phyloP scores from a whole-genome alignment of 2,888 invertebrate species.

The Agrilus biguttatus region DNA sequence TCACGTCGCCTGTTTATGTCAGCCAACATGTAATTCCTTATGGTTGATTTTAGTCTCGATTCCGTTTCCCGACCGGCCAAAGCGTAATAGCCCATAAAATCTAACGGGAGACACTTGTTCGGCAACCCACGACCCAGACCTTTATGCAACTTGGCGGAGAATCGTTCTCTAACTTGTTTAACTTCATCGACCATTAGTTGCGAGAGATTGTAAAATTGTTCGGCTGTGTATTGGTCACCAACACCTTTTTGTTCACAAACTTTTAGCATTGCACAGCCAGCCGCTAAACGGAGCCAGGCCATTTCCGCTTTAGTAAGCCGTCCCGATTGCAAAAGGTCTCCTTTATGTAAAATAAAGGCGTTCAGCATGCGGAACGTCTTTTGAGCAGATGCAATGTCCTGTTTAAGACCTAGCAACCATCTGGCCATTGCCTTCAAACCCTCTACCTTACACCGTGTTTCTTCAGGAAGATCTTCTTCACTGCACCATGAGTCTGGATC shows the following conservation, averaged over 20 bases:
- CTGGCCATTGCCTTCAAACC: conserved; percentile 93
- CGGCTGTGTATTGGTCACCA: conserved; percentile 85
- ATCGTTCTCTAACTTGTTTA: conserved; percentile 71
- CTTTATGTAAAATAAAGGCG: conserved; percentile 86
- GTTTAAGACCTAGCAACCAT: conserved; percentile 84
- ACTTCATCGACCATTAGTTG: conserved; percentile 79
- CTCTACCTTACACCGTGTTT: conserved; percentile 84
- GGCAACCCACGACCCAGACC: conserved; percentile 69
- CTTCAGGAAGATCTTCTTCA: conserved; percentile 77
- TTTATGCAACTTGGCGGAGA: conserved; percentile 86
- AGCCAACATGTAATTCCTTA: conserved; percentile 71
- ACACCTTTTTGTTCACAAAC: conserved; percentile 94
- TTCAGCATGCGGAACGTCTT: conserved; percentile 90
- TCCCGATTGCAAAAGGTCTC: conserved; percentile 46
- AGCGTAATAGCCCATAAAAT: conserved; percentile 94
- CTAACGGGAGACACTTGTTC: conserved; percentile 81
- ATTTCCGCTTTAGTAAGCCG: conserved; percentile 73
- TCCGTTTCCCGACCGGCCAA: conserved; percentile 81
- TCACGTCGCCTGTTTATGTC: conserved; percentile 83
- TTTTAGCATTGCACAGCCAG: conserved; percentile 92
- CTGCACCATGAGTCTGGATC: conserved; percentile 61
- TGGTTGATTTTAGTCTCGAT: conserved; percentile 49
- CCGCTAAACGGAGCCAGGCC: conserved; percentile 82
- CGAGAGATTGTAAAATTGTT: conserved; percentile 89
- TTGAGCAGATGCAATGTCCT: conserved; percentile 74